Conservation (phyloP, 2,797 vertebrate genomes). For the Benthosema pterotum region DNA sequence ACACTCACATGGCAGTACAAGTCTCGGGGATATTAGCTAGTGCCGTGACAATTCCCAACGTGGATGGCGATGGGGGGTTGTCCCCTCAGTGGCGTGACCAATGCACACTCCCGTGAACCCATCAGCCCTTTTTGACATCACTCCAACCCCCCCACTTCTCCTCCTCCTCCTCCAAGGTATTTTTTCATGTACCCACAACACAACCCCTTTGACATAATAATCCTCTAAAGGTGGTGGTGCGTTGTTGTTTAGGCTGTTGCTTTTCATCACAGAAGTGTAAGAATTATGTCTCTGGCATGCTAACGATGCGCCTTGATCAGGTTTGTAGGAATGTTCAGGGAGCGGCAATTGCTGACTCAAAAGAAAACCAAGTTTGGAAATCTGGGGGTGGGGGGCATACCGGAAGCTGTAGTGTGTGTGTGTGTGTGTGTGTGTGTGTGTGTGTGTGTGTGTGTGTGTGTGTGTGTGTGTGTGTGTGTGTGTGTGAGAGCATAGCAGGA, state of each 20-base stretch:
- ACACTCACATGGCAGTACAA: neutral
- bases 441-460: no score
- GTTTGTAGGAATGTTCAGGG: neutral
- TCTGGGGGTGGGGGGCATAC: neutral
- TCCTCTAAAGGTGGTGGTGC: constrained; percentile 28
- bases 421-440: no score
- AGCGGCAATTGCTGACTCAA: constrained; percentile 31
- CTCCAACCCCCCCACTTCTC: neutral
- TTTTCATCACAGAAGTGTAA: neutral
- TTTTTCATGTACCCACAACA: constrained; percentile 23
- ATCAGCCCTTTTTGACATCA: constrained; percentile 59
- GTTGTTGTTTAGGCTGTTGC: constrained; percentile 23
- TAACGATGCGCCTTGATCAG: neutral
- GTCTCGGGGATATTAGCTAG: constrained; percentile 57
- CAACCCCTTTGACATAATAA: constrained; percentile 43
- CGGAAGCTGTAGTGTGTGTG: constrained; percentile 19
- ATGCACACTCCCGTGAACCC: constrained; percentile 67
- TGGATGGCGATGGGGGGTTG: constrained; percentile 69
- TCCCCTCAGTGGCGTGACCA: constrained; percentile 71
- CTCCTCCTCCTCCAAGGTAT: neutral
- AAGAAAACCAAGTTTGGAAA: constrained; percentile 24
- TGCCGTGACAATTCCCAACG: constrained; percentile 74
- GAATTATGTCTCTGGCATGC: constrained; percentile 29
- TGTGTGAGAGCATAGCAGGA: no score
- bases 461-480: no score